Evolutionary conservation across 2,797 vertebrate genomes (phyloP), one percentile per base, ranked within the genome.

Genomic region (Chanos chanos): DNA sequence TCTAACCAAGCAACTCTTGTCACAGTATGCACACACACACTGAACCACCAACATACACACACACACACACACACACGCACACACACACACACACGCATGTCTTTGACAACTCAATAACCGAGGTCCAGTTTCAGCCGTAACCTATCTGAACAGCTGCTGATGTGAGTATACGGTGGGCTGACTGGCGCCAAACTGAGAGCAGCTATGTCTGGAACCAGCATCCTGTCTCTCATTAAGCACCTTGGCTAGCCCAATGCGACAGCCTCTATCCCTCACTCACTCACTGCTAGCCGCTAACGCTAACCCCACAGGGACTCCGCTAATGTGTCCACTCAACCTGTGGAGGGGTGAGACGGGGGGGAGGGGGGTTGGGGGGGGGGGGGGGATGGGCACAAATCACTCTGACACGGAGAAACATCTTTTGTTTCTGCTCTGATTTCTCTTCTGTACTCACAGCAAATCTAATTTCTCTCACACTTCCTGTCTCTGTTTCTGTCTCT

Each of bases 161-260:
- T 73, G 66, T 55, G 62, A 64, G 44, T 30, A 19, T 24, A 59
- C 24, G 24, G 52, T 24, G 66, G 52, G 59, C 51, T 22, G 58
- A 34, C 71, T 70, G 71, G 71, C 66, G 66, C 71, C 71, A 66
- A 61, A 69, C 44, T 45, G 47, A 28, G 54, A 69, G 63, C 71
- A 73, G 71, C 66, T 73, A 69, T 49, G 53, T 73, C 50, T 64
- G 56, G 34, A 59, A 16, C 43, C 41, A 31, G 39, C 49, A n/a
- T 48, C 51, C 54, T 24, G n/a, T 39, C n/a, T n/a, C 63, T 66
- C 63, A 45, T 66, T 66, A 59, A 45, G 48, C 7, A n/a, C 55
- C 44, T 34, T 15, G 54, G 39, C 53, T 34, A 45, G 27, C 44
- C 61, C 66, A 36, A 16, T 16, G 15, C 65, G 36, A 55, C 57